Base-by-base conservation (phyloP, 2,113 vertebrate species). In the Nothocercus nigrocapillus region DNA sequence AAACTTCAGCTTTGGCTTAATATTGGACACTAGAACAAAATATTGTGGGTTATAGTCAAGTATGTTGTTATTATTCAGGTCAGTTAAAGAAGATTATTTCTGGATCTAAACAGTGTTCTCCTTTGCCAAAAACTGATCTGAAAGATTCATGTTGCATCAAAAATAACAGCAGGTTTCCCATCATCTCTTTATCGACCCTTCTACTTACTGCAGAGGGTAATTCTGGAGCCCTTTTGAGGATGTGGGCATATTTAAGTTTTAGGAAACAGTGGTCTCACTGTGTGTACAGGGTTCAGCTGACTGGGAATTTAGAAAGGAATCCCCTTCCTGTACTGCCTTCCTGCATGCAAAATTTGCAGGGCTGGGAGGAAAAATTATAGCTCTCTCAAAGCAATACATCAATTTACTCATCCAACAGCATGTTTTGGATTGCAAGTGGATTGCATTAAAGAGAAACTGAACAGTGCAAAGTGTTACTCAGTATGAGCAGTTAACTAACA, bases 81-180 rank as follows among this genome's bases (percentile, higher is more conserved):
- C 30, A 47, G 67, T 27, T 77, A 67, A 87, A 84, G 75, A 45
- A 6, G 51, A 75, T 51, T 51, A 56, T 38, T 82, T 90, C 30
- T 40, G 88, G 66, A 85, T 85, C n/a, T 64, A 66, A 51, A 62
- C 10, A 15, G 20, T 12, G 4, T 73, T 88, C 44, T 82, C 36
- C 51, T 28, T 82, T 88, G 88, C 72, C 67, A 79, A 93, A 42
- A 82, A n/a, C 42, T 86, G 42, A 34, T 82, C 18, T 79, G 62
- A 82, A 75, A 62, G 36, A 68, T 72, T 83, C 73, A 19, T 1
- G 5, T 38, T 64, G 69, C 56, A 67, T 58, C 42, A 79, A 53
- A 70, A 85, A 25, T 62, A 88, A 78, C 4, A 44, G 25, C 74
- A 82, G 16, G 40, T 47, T 94, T 82, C 25, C 76, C 25, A 13